Evolutionary conservation across 92 coral and sea anemone species (phyloP).

Genomic region (Virgularia gustaviana): DNA sequence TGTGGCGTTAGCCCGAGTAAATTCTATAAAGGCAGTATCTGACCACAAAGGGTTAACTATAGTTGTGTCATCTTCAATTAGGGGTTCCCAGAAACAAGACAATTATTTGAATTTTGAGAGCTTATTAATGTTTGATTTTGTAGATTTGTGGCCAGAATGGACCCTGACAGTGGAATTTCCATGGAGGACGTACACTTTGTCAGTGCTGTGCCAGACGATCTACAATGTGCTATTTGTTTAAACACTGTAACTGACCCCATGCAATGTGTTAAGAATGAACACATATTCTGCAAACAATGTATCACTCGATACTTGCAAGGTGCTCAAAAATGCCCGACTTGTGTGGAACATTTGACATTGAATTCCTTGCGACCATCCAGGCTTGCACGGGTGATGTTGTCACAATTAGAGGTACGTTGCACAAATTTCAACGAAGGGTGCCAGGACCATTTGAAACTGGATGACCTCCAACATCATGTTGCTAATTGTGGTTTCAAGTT

Average conservation of each 20-base stretch:
- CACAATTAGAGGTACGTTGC: constrained; percentile 48
- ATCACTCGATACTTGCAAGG: neutral
- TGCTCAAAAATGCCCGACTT: neutral
- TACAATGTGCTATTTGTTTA: constrained; percentile 7
- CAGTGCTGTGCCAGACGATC: neutral
- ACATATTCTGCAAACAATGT: neutral
- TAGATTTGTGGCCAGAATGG: too few relatives aligned
- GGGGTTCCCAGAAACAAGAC: too few relatives aligned
- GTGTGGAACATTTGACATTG: constrained; percentile 18
- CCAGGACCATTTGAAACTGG: constrained; percentile 25
- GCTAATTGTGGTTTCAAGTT: constrained; percentile 42
- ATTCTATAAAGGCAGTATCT: too few relatives aligned
- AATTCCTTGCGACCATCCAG: constrained; percentile 40
- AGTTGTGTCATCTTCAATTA: too few relatives aligned
- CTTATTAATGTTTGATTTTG: too few relatives aligned
- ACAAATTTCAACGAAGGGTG: constrained; percentile 45
- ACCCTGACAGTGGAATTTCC: too few relatives aligned
- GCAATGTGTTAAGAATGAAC: constrained; percentile 3
- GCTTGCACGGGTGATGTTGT: constrained; percentile 41
- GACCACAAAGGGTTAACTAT: too few relatives aligned
- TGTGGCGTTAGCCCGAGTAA: too few relatives aligned
- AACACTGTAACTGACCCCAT: constrained; percentile 1
- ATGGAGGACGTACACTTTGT: neutral
- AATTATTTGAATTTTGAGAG: too few relatives aligned
- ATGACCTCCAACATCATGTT: constrained; percentile 28